A percentile compares a stretch with the other conserved stretches of the same genome.
Evolutionary conservation across 2,113 vertebrate genomes (phyloP).

Genomic region (Chaetura pelagica): DNA sequence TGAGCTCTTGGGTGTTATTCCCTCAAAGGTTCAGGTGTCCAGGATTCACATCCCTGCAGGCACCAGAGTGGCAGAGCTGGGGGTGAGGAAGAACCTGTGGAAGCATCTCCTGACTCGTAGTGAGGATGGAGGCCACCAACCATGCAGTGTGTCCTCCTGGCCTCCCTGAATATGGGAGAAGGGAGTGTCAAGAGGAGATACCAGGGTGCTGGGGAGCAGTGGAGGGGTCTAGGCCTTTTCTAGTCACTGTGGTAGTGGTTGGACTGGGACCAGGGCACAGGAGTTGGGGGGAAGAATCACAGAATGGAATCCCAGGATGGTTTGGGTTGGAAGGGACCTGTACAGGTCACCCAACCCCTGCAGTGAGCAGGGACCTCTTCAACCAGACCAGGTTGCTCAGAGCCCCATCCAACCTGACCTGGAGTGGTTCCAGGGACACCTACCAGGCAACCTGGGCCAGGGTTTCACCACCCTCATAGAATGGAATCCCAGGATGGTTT

Average conservation of each 20-base stretch:
- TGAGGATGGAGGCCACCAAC: background rate
- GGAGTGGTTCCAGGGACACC: too few species aligned
- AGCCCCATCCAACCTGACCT: too few species aligned
- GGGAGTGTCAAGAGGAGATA: background rate
- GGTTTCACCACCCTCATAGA: too few species aligned
- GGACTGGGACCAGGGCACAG: background rate
- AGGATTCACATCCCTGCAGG: background rate
- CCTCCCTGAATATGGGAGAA: too few species aligned
- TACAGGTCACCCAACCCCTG: too few species aligned
- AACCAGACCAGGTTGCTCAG: too few species aligned
- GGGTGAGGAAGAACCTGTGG: background rate
- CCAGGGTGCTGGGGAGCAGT: background rate
- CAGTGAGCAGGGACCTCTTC: too few species aligned
- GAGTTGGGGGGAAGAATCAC: background rate
- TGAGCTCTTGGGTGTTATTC: background rate
- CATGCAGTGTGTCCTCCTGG: background rate
- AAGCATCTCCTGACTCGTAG: background rate
- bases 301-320: too few species aligned
- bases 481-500: too few species aligned
- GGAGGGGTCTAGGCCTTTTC: background rate
- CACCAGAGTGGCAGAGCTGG: background rate
- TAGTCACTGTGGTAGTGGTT: fast-evolving
- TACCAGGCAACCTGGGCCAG: too few species aligned
- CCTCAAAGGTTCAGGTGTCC: fast-evolving
- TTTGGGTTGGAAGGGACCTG: too few species aligned